phyloP scores from a whole-genome alignment of 2,797 vertebrate genomes.

The Gobionotothen gibberifrons region DNA sequence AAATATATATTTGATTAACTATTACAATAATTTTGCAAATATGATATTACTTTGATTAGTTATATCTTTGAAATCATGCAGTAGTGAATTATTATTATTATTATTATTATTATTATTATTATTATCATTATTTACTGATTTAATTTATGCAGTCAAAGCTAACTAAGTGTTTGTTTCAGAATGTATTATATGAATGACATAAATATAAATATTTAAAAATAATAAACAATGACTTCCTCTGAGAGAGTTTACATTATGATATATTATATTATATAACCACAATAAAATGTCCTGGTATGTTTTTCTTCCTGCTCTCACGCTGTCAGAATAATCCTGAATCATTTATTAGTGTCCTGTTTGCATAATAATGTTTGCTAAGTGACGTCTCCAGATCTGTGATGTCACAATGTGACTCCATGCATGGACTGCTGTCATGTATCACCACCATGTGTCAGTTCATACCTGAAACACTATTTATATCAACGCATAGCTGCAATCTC shows the following conservation, averaged over 20 bases:
- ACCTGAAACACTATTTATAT: not conserved
- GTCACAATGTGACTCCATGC: not conserved
- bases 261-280: not conserved
- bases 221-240: not conserved
- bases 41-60: too few relatives aligned
- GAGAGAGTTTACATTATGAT: not conserved
- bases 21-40: too few relatives aligned
- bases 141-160: not conserved
- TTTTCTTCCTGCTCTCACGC: not conserved
- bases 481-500: slow-evolving; percentile 8
- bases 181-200: not conserved
- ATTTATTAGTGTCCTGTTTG: not conserved
- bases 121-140: too few relatives aligned
- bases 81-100: too few relatives aligned
- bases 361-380: not conserved
- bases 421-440: slow-evolving; percentile 2
- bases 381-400: not conserved
- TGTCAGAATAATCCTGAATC: not conserved
- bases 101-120: not conserved
- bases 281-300: not conserved
- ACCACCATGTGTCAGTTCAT: not conserved
- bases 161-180: not conserved
- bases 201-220: not conserved
- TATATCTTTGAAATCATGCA: too few relatives aligned
- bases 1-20: too few relatives aligned